Evolutionary conservation across 2,113 vertebrate species (phyloP).

Genomic region (Turnix velox): DNA sequence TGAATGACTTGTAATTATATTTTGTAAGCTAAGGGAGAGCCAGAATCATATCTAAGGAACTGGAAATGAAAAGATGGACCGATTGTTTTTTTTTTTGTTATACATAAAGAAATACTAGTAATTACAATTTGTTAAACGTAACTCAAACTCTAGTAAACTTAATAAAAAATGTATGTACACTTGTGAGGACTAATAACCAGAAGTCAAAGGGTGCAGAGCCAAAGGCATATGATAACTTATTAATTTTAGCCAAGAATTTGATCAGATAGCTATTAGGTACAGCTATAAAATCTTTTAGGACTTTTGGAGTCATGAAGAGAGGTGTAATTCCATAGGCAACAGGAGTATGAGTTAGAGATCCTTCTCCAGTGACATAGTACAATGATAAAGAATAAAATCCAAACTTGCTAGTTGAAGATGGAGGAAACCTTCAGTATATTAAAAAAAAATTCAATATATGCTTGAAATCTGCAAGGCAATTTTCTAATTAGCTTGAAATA

Average conservation of each 20-base stretch:
- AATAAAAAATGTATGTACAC: neutral
- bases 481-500: neutral
- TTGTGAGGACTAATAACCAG: neutral
- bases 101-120: neutral
- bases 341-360: neutral
- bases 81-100: slow-evolving; percentile 1
- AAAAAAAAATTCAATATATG: neutral
- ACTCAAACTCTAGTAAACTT: neutral
- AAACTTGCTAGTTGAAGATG: neutral
- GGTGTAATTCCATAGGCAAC: neutral
- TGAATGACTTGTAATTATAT: slow-evolving; percentile 44
- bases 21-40: slow-evolving; percentile 25
- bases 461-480: neutral
- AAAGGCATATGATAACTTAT: neutral
- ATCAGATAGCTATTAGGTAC: neutral
- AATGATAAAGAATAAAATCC: neutral
- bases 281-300: neutral
- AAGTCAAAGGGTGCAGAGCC: neutral
- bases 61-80: slow-evolving; percentile 2
- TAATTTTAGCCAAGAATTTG: neutral
- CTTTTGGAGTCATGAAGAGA: neutral
- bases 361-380: neutral
- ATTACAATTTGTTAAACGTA: slow-evolving; percentile 23
- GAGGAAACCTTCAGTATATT: neutral
- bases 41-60: neutral